A percentile compares a stretch with the other conserved stretches of the same genome.
Evolutionary conservation across 2,888 invertebrate species (phyloP).

Genomic region (Diogma glabrata): DNA sequence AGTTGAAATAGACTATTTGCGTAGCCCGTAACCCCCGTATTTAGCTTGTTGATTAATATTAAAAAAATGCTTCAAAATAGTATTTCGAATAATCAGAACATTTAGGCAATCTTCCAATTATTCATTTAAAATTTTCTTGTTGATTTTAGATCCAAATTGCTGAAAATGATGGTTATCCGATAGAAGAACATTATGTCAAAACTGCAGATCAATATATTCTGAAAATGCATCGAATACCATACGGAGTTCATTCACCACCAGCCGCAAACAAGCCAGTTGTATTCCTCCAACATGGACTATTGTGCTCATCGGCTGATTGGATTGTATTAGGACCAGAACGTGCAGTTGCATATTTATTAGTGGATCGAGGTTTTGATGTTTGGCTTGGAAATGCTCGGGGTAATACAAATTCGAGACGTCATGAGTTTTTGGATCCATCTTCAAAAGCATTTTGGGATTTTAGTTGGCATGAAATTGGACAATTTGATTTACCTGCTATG

Average conservation of each 20-base stretch:
- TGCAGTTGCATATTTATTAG: constrained; percentile 39
- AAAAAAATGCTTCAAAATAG: too few relatives aligned
- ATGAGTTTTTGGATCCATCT: constrained; percentile 31
- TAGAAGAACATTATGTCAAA: constrained; percentile 49
- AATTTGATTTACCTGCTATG: constrained; percentile 49
- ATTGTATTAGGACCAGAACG: constrained; percentile 57
- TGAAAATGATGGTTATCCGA: constrained; percentile 48
- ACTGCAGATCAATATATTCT: constrained; percentile 73
- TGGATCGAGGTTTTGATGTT: constrained; percentile 40
- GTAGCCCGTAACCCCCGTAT: too few relatives aligned
- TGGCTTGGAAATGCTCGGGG: constrained; percentile 57
- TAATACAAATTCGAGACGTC: constrained; percentile 46
- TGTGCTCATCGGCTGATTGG: constrained; percentile 63
- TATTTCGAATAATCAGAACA: too few relatives aligned
- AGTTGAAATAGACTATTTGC: too few relatives aligned
- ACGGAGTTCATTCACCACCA: background rate
- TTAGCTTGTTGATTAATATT: too few relatives aligned
- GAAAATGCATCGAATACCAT: constrained; percentile 47
- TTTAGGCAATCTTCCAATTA: too few relatives aligned
- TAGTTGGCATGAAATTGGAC: constrained; percentile 45
- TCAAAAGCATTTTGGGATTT: constrained; percentile 31
- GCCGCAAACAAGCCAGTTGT: constrained; percentile 26
- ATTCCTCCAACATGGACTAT: constrained; percentile 58
- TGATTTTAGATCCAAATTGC: constrained; percentile 45
- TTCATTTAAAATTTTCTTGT: too few relatives aligned